phyloP scores from a whole-genome alignment of 2,888 invertebrate genomes.

The Seira sanloemensis region DNA sequence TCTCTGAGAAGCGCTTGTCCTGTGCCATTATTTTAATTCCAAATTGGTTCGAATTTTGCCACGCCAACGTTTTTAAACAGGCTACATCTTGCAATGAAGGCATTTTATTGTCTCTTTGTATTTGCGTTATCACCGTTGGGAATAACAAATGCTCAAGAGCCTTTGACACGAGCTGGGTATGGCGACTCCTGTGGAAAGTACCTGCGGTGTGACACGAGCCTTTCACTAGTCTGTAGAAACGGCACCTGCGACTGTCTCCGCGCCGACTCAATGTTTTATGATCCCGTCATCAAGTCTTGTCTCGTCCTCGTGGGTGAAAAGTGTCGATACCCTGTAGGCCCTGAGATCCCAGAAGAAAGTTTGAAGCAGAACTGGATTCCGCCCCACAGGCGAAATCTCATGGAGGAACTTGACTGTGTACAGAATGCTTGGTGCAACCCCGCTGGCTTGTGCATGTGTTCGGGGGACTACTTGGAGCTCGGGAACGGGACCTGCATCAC shows the following conservation, averaged over 20 bases:
- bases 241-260: constrained; percentile 28
- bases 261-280: constrained; percentile 35
- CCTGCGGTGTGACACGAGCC: constrained; percentile 22
- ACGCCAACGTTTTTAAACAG: too few species aligned
- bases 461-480: constrained; percentile 23
- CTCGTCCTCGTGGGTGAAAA: constrained; percentile 40
- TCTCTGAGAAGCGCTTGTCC: too few species aligned
- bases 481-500: constrained; percentile 49
- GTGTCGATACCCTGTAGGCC: constrained; percentile 31
- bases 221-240: constrained; percentile 22
- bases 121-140: too few species aligned
- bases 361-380: too few species aligned
- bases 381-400: background rate
- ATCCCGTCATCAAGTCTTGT: constrained; percentile 33
- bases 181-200: constrained; percentile 32
- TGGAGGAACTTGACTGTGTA: constrained; percentile 41
- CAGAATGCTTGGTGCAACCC: constrained; percentile 47
- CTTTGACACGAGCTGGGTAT: background rate
- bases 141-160: constrained; percentile 4
- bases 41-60: too few species aligned
- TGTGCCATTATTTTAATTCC: too few species aligned
- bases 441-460: constrained; percentile 37
- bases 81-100: too few species aligned
- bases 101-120: too few species aligned
- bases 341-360: background rate